Evolutionary conservation across 2,888 invertebrate species (phyloP), one percentile per base, ranked within the genome.

Genomic region (Scaptomyza tumidula): DNA sequence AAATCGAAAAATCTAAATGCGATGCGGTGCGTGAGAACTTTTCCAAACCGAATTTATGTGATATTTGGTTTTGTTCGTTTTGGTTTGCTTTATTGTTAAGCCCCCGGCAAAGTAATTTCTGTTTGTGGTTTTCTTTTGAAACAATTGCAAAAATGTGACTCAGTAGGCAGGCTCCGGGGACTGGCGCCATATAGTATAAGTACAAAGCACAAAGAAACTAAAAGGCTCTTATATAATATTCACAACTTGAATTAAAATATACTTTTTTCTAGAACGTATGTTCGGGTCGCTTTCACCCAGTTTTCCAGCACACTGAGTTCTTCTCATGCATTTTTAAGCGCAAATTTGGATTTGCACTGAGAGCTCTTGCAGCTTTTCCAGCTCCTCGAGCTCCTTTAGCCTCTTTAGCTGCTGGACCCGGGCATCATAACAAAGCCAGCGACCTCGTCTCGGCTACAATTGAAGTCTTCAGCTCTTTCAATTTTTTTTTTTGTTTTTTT

Each of bases 21-120:
- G 57, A 78, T 46, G 56, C 62, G 57, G 76, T 78, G 88, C 88
- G 83, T 84, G 88, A 88, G 88, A 88, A 84, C 67, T 79, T 82
- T 65, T 59, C 53, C 6, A 37, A 14, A 41, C 43, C 58, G 33
- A 73, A 81, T 85, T 83, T 81, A 76, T 87, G 78, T 71, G 73
- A 53, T 63, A 14, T 78, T 63, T 75, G 45, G 45, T 43, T 54
- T 56, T 29, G 39, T n/a, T 53, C 39, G 19, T 56, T 56, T 67
- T 45, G 43, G 43, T 54, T 53, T 50, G 48, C 54, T 71, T 67
- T 55, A 1, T 29, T 19, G 27, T 49, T 16, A 6, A 14, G 33
- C 33, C 43, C 35, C 46, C 53, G 13, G 50, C 27, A 52, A 62
- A 65, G 53, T 65, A 58, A 75, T 80, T 77, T 70, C 44, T 39